Percentiles rank a stretch among this genome's conserved stretches.
Conservation (phyloP, 2,113 vertebrate species). For the Sminthopsis crassicaudata region DNA sequence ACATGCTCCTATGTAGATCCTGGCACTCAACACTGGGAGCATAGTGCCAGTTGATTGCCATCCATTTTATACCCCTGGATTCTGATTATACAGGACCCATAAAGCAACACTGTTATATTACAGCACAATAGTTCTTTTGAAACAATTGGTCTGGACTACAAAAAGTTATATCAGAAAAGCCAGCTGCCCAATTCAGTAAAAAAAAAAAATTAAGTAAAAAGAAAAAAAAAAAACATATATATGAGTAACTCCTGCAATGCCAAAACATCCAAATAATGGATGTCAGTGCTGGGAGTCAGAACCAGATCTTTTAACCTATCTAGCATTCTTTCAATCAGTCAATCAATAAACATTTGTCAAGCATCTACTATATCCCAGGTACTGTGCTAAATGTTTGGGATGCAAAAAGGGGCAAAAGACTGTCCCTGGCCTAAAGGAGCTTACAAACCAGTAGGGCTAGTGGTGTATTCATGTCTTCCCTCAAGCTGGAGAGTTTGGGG, state of each 20-base stretch:
- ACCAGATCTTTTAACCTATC: background rate
- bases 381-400: background rate
- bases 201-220: background rate
- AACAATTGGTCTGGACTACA: background rate
- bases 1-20: background rate
- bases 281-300: background rate
- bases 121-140: background rate
- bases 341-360: conserved; percentile 40
- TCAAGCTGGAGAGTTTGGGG: background rate
- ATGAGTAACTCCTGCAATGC: background rate
- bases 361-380: background rate
- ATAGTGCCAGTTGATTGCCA: background rate
- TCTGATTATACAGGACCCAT: background rate
- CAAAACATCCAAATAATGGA: no score
- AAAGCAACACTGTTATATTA: background rate
- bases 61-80: background rate
- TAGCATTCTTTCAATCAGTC: background rate
- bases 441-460: background rate
- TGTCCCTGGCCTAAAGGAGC: background rate
- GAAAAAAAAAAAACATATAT: background rate
- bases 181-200: background rate
- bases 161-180: background rate
- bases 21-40: background rate
- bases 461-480: background rate
- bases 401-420: background rate